Base-by-base conservation (phyloP, 2,888 invertebrate species). In the Noctua janthina region DNA sequence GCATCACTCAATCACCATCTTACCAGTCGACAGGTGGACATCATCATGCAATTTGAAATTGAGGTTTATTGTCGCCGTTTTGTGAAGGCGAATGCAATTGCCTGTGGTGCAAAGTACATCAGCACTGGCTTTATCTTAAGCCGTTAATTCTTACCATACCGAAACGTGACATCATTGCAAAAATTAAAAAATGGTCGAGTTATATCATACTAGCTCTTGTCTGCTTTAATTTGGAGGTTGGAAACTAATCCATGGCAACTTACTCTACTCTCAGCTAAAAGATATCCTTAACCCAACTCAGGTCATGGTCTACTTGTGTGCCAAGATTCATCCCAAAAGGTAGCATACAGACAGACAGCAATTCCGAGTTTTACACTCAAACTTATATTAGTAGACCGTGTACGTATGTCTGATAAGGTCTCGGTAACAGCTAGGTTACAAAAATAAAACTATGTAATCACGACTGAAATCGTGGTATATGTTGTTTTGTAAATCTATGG, bases 1-100 rank as follows among this genome's bases (percentile, higher is more conserved):
- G 93, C 92, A 94, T 95, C 93, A 91, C 91, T 94, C 92, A 89
- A 87, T 89, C 86, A 82, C 85, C 68, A 81, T 88, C 74, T 76
- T 56, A 77, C 46, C 89, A 91, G 88, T 87, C 83, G 92, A 91
- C 90, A 92, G 88, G 85, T 90, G 83, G 81, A 78, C 76, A 88
- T 91, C 90, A 91, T 88, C 85, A 82, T 89, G 84, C 86, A 88
- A 89, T 88, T 84, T 81, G 64, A 78, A 85, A 89, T 88, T 82
- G 79, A 84, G 82, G 81, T 89, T 87, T 87, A 87, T 87, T 86
- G 87, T 84, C 80, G 51, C 76, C 35, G 35, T 70, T 81, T 72
- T 80, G 71, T 79, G 74, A 78, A 78, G 78, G 78, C 77, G 59
- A 77, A 84, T 84, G 70, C 80, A 81, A 75, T 77, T 79, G 64